These are phyloP conservation scores for Desmodus rotundus DNA, from an alignment of 2,113 vertebrate species.

Conservation along the genomic window DNA sequence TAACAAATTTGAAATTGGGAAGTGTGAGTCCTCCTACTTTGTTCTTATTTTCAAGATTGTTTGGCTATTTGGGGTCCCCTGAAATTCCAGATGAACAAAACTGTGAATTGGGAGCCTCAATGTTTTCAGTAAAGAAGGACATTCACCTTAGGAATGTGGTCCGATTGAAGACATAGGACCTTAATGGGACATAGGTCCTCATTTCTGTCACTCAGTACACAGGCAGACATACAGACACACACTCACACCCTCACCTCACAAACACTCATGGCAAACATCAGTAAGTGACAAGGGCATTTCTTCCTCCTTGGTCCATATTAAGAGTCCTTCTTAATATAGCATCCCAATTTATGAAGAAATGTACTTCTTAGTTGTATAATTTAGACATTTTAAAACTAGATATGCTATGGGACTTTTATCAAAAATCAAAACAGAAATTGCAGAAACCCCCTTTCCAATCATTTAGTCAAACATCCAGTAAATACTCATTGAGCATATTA, in stretches of 20 bases:
- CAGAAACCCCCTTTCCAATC: not conserved
- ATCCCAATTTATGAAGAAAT: not conserved
- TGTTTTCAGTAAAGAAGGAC: not conserved
- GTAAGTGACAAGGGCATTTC: not conserved
- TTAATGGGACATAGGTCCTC: not conserved
- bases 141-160: not conserved
- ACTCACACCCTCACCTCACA: not conserved
- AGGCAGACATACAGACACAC: not conserved
- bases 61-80: not conserved
- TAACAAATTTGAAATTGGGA: not conserved
- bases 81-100: not conserved
- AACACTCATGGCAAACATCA: not conserved
- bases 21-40: not conserved
- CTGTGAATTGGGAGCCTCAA: not conserved
- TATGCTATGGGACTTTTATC: not conserved
- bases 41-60: not conserved
- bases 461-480: not conserved
- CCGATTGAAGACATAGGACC: not conserved
- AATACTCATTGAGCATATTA: not conserved
- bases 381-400: not conserved
- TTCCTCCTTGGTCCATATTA: not conserved
- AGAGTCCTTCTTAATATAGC: not conserved
- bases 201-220: not conserved
- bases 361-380: not conserved
- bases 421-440: not conserved